Conservation (phyloP, 2,888 invertebrate genomes). For the Hyposoter didymator region DNA sequence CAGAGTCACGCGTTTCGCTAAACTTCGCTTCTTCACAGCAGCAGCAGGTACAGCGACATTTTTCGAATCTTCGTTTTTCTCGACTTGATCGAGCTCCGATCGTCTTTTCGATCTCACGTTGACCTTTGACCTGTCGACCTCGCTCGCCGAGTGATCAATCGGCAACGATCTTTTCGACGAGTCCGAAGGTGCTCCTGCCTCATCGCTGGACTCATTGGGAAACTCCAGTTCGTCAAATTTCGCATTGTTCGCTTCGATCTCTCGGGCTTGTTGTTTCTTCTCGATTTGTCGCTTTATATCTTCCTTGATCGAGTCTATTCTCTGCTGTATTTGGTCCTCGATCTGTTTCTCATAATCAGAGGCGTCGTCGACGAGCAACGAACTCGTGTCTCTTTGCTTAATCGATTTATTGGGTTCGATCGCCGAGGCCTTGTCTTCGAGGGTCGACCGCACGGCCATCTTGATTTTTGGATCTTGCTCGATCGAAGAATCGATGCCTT, state of each 20-base stretch:
- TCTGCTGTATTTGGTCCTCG: slow-evolving; percentile 81
- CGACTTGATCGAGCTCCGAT: slow-evolving; percentile 26
- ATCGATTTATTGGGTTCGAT: slow-evolving; percentile 39
- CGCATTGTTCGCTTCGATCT: slow-evolving; percentile 76
- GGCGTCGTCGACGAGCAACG: slow-evolving; percentile 56
- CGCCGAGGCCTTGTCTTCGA: neutral
- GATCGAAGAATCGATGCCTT: slow-evolving; percentile 15
- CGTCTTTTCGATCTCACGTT: slow-evolving; percentile 45
- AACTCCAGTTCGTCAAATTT: slow-evolving; percentile 76
- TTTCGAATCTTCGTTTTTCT: slow-evolving; percentile 15
- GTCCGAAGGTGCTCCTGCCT: slow-evolving; percentile 1
- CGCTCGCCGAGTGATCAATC: neutral
- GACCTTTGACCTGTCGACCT: neutral
- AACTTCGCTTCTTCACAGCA: slow-evolving; percentile 67
- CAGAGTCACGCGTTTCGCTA: slow-evolving; percentile 62
- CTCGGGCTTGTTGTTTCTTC: slow-evolving; percentile 69
- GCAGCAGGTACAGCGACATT: slow-evolving; percentile 43
- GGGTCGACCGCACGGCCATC: slow-evolving; percentile 37
- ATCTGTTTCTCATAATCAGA: slow-evolving; percentile 76
- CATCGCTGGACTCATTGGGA: slow-evolving; percentile 65
- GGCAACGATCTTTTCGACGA: slow-evolving; percentile 42
- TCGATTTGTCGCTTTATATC: slow-evolving; percentile 82
- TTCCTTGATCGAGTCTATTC: slow-evolving; percentile 82
- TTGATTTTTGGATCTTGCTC: slow-evolving; percentile 10
- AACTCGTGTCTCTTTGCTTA: slow-evolving; percentile 21